Conservation (phyloP, 2,797 vertebrate species). For the Clarias pachynema region DNA sequence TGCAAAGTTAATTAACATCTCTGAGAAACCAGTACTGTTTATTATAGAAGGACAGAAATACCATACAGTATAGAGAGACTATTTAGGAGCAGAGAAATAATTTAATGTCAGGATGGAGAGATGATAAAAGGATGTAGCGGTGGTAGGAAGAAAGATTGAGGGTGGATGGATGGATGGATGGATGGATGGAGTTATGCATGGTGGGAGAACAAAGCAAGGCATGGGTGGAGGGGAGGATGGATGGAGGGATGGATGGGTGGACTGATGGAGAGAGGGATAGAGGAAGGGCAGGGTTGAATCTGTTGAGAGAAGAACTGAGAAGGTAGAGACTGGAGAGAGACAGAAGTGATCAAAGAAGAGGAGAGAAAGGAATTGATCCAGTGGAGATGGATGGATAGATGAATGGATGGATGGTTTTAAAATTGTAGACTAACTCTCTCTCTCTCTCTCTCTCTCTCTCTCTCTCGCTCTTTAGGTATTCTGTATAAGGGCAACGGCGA, state of each 20-base stretch:
- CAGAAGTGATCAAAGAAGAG: background rate
- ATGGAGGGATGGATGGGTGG: background rate
- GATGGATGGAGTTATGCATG: background rate
- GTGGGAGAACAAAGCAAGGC: background rate
- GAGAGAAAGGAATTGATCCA: background rate
- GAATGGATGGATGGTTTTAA: background rate
- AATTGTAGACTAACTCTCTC: background rate
- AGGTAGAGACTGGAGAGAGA: background rate
- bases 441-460: constrained; percentile 26
- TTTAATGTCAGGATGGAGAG: background rate
- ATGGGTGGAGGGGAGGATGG: background rate
- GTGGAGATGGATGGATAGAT: background rate
- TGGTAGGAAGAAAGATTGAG: background rate
- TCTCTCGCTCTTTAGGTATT: constrained; percentile 78
- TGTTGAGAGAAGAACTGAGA: background rate
- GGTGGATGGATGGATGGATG: background rate
- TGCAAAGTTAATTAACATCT: constrained; percentile 14
- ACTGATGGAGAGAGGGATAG: background rate
- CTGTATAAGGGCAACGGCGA: constrained; percentile 97
- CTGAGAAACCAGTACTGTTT: background rate
- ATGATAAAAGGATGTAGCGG: background rate
- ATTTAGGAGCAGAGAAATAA: background rate
- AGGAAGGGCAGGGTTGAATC: background rate
- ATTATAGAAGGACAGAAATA: constrained; percentile 2
- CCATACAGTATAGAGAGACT: background rate